phyloP scores from a whole-genome alignment of 2,113 vertebrate genomes.

The Erythrolamprus reginae region DNA sequence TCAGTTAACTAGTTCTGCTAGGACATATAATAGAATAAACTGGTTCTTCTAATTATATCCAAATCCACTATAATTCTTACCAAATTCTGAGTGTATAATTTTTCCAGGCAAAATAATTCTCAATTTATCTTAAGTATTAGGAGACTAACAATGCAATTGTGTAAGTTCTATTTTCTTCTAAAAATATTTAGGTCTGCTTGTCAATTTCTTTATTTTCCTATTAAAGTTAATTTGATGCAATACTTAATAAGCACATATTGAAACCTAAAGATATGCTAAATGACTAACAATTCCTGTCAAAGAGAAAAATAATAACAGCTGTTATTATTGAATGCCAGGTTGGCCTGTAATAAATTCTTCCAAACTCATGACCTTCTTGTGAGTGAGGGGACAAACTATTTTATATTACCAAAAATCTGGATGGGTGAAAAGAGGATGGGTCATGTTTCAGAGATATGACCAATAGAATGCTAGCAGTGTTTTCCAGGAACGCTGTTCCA shows the following conservation, averaged over 20 bases:
- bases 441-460: not conserved
- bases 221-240: not conserved
- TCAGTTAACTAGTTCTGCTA: slow-evolving; percentile 31
- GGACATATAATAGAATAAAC: not conserved
- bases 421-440: not conserved
- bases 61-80: not conserved
- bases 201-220: not conserved
- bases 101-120: not conserved
- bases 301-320: too few relatives aligned
- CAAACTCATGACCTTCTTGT: not conserved
- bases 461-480: not conserved
- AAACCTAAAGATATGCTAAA: not conserved
- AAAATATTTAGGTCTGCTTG: not conserved
- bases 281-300: not conserved
- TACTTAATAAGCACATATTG: not conserved
- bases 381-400: not conserved
- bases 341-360: not conserved
- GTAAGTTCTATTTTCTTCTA: not conserved
- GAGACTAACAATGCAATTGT: not conserved
- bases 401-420: not conserved
- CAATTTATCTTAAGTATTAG: not conserved
- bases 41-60: not conserved
- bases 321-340: not conserved
- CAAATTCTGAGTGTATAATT: not conserved
- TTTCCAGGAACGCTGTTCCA: not conserved